Conservation (phyloP, 1,140 invertebrate genomes). For the Drosophila sp. region DNA sequence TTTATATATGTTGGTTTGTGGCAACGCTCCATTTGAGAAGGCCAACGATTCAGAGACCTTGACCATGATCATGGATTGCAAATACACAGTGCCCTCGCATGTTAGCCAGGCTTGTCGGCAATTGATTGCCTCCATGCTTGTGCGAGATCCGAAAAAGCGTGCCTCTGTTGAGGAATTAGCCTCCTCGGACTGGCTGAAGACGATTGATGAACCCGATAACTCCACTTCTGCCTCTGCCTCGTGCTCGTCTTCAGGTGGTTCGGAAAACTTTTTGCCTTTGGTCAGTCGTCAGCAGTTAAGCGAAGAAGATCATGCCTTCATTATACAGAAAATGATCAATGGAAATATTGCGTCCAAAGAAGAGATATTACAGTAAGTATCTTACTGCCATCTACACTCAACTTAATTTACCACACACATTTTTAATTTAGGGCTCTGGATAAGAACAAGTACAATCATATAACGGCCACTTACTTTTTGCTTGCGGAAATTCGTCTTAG, state of each 20-base stretch:
- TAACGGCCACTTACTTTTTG: conserved; percentile 99
- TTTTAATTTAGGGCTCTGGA: conserved; percentile 91
- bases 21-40: conserved; percentile 98
- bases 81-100: conserved; percentile 96
- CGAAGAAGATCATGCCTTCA: conserved; percentile 96
- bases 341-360: conserved; percentile 97
- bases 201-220: conserved; percentile 65
- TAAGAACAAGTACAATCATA: conserved; percentile 98
- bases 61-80: conserved; percentile 99
- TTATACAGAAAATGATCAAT: conserved; percentile 98
- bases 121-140: conserved; percentile 95
- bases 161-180: conserved; percentile 95
- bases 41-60: conserved; percentile 99
- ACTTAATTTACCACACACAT: not conserved
- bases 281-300: conserved; percentile 92
- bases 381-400: not conserved
- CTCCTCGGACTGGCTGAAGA: conserved; percentile 92
- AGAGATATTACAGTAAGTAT: conserved; percentile 92
- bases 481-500: conserved; percentile 96
- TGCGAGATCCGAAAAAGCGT: conserved; percentile 95
- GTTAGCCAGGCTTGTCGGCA: conserved; percentile 93
- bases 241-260: conserved; percentile 47
- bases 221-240: conserved; percentile 49
- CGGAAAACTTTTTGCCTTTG: conserved; percentile 88
- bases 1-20: conserved; percentile 98